Evolutionary conservation across 2,888 invertebrate species (phyloP).

Genomic region (Dorcus hopei): DNA sequence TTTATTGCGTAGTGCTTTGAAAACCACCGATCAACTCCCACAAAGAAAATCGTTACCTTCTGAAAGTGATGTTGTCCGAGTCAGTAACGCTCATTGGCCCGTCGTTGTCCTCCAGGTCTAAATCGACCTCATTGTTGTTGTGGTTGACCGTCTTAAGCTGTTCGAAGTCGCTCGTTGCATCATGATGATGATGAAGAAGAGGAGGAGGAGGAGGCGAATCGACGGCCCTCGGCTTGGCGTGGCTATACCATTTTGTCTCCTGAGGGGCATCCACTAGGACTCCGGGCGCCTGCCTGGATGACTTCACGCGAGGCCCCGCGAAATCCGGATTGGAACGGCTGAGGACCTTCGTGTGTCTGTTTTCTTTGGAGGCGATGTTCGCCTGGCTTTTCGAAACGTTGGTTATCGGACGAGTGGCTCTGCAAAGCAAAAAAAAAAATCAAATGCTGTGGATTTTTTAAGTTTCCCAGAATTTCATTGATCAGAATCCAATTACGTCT

Average conservation of each 20-base stretch:
- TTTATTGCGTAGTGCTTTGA: neutral
- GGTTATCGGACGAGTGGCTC: neutral
- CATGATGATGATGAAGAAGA: neutral
- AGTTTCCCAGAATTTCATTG: too few species aligned
- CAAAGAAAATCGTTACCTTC: constrained; percentile 4
- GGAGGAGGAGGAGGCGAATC: neutral
- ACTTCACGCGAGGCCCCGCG: neutral
- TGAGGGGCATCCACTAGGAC: neutral
- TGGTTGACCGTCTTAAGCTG: neutral
- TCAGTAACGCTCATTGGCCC: neutral
- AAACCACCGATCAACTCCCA: neutral
- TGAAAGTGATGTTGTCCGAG: neutral
- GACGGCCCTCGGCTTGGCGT: neutral
- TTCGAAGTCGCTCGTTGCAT: neutral
- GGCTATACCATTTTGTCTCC: neutral
- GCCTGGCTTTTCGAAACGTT: constrained; percentile 3
- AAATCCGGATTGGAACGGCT: constrained; percentile 4
- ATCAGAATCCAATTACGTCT: too few species aligned
- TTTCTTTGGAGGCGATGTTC: neutral
- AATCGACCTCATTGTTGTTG: constrained; percentile 15
- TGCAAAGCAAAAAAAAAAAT: too few species aligned
- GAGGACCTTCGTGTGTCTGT: neutral
- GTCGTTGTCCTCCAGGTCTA: constrained; percentile 4
- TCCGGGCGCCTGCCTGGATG: neutral
- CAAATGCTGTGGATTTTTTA: too few species aligned